Conservation (phyloP, 2,113 vertebrate genomes). For the Heterotilapia buettikoferi region DNA sequence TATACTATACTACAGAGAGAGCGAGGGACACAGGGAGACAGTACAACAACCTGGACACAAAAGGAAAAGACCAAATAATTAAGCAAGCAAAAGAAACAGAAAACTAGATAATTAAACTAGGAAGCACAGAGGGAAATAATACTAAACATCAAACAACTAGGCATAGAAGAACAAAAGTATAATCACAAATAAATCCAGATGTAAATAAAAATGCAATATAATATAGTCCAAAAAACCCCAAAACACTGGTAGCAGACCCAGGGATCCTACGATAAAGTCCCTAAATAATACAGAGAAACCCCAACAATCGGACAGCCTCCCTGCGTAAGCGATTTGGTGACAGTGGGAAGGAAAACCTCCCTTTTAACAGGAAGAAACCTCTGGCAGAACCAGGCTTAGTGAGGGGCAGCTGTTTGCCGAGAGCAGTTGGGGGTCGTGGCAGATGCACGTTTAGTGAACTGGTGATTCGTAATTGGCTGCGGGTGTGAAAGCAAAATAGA, state of each 20-base stretch:
- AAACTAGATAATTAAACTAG: background rate
- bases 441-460: background rate
- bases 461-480: background rate
- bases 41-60: background rate
- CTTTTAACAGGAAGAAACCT: background rate
- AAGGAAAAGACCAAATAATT: background rate
- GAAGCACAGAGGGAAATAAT: background rate
- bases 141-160: background rate
- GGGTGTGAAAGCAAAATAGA: background rate
- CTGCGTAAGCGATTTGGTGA: background rate
- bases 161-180: background rate
- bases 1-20: background rate
- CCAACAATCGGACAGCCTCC: background rate
- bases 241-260: background rate
- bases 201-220: background rate
- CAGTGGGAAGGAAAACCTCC: background rate
- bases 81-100: background rate
- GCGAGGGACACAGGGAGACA: background rate
- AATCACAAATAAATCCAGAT: background rate
- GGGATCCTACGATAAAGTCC: background rate
- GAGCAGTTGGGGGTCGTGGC: background rate
- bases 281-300: background rate
- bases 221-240: rapidly evolving
- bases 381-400: background rate
- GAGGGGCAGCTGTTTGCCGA: background rate